Percentiles rank a stretch among this genome's conserved stretches.
These are phyloP conservation scores for Luperina nickerlii DNA, from an alignment of 2,888 invertebrate species.

Conservation along the genomic window DNA sequence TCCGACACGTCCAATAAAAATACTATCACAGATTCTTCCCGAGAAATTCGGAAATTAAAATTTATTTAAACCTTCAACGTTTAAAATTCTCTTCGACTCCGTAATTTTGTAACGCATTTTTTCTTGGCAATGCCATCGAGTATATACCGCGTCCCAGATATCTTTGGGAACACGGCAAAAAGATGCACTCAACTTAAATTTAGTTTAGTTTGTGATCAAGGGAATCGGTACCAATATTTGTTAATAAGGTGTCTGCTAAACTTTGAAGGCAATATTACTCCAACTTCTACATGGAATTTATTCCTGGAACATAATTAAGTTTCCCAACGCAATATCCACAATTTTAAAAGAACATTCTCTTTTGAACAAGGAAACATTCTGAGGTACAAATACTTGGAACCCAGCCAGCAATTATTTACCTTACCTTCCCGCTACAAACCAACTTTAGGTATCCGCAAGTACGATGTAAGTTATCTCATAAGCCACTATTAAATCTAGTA, in stretches of 20 bases:
- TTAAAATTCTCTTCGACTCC: constrained; percentile 41
- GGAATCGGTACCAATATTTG: no score
- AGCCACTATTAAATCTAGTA: constrained; percentile 38
- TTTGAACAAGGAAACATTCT: constrained; percentile 24
- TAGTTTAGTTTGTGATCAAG: no score
- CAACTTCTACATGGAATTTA: neutral
- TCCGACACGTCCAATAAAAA: neutral
- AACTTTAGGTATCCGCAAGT: constrained; percentile 45
- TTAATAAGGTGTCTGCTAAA: neutral
- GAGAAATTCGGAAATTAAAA: neutral
- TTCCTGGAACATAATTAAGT: constrained; percentile 34
- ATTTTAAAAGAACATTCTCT: constrained; percentile 20
- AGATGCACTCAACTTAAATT: no score
- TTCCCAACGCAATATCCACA: constrained; percentile 21
- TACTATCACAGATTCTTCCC: neutral
- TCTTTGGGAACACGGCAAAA: constrained; percentile 61
- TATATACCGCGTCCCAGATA: constrained; percentile 61
- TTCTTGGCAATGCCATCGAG: constrained; percentile 62
- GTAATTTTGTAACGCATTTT: constrained; percentile 61
- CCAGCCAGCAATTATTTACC: constrained; percentile 51
- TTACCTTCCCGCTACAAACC: constrained; percentile 45
- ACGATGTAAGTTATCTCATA: constrained; percentile 54
- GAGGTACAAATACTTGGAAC: constrained; percentile 53
- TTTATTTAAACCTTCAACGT: constrained; percentile 20
- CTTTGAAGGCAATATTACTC: constrained; percentile 1